Conservation (phyloP, 2,113 vertebrate species). For the Rhinolophus ferrumequinum region DNA sequence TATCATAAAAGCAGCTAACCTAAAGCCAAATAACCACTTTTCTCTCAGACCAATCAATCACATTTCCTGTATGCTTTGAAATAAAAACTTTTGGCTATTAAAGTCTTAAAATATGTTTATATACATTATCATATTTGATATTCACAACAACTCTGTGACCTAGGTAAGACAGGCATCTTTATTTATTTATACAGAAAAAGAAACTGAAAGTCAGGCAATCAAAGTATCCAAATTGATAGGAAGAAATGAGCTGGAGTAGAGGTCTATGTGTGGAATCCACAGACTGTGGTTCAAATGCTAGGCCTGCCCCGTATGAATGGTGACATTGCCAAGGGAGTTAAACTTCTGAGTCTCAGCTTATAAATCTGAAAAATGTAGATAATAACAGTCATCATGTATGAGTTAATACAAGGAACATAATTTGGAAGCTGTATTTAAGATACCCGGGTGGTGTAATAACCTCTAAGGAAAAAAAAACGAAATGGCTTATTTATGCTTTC, state of each 20-base stretch:
- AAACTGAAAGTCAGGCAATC: not conserved
- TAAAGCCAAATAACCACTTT: not conserved
- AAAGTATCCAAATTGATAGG: not conserved
- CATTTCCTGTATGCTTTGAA: not conserved
- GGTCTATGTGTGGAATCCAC: not conserved
- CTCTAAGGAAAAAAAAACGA: not conserved
- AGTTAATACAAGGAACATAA: not conserved
- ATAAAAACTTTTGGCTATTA: not conserved
- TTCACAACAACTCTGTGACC: not conserved
- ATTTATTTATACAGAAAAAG: not conserved
- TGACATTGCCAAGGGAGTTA: not conserved
- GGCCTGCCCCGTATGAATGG: not conserved
- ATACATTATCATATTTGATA: not conserved
- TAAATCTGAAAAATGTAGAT: not conserved
- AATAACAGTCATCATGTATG: not conserved
- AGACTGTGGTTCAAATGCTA: not conserved
- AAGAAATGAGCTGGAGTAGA: not conserved
- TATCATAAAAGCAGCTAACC: not conserved
- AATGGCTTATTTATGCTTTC: not conserved
- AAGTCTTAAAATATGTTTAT: not conserved
- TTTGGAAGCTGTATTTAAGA: not conserved
- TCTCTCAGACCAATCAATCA: not conserved
- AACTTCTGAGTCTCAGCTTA: not conserved
- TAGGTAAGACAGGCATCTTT: not conserved
- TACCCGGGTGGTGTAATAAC: not conserved